Evolutionary conservation across 2,888 invertebrate species (phyloP).

Genomic region (Opisthograptis luteolata): DNA sequence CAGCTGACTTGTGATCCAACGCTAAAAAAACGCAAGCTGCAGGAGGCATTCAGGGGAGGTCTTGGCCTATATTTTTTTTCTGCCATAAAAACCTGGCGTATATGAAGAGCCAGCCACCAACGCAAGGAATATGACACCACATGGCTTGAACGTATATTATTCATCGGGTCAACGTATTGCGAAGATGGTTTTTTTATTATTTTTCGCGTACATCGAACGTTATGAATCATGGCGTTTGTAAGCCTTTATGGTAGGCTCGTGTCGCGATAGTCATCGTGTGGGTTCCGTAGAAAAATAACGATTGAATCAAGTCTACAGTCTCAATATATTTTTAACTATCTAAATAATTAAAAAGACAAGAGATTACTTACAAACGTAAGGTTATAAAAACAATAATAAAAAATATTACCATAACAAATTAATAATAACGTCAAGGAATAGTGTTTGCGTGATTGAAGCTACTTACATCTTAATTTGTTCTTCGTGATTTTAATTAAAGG

Average conservation of each 20-base stretch:
- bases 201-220: constrained; percentile 30
- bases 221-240: constrained; percentile 32
- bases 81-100: background rate
- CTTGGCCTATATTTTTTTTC: constrained; percentile 12
- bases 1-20: too few species aligned
- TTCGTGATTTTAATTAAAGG: constrained; percentile 5
- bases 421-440: background rate
- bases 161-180: constrained; percentile 33
- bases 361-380: background rate
- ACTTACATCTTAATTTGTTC: background rate
- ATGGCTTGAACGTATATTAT: constrained; percentile 12
- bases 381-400: too few species aligned
- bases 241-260: constrained; percentile 14
- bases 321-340: too few species aligned
- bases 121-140: constrained; percentile 27
- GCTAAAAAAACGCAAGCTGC: background rate
- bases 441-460: constrained; percentile 1
- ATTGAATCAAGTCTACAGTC: background rate
- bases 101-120: constrained; percentile 13
- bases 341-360: background rate
- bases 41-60: constrained; percentile 11
- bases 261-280: background rate
- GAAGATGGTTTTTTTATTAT: constrained; percentile 27
- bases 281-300: constrained; percentile 13
- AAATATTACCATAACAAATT: too few species aligned